A percentile compares a stretch with the other conserved stretches of the same genome.
phyloP scores from a whole-genome alignment of 2,113 vertebrate genomes.

The Melanostigma gelatinosum region DNA sequence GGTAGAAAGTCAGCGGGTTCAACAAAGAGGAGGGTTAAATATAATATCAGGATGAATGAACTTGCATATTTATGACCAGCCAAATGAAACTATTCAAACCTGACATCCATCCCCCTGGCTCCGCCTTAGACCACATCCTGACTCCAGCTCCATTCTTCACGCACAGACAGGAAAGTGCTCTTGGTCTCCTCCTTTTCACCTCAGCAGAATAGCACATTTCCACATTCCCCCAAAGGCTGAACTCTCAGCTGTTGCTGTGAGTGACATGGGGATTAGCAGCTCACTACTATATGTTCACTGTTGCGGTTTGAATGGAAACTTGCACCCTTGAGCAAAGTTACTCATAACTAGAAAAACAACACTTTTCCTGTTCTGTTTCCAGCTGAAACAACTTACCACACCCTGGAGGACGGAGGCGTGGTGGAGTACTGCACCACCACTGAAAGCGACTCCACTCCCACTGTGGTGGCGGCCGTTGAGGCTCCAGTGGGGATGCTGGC shows the following conservation, averaged over 20 bases:
- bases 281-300: background rate
- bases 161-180: background rate
- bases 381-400: constrained; percentile 91
- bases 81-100: background rate
- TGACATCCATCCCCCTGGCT: background rate
- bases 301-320: background rate
- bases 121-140: background rate
- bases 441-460: constrained; percentile 79
- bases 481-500: constrained; percentile 90
- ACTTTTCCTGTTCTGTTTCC: constrained; percentile 60
- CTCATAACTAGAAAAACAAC: background rate
- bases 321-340: background rate
- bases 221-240: background rate
- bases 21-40: background rate
- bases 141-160: background rate
- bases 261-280: background rate
- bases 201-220: background rate
- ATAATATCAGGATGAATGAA: background rate
- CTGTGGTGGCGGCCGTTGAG: constrained; percentile 81
- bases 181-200: background rate
- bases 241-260: background rate
- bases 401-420: constrained; percentile 90
- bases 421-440: constrained; percentile 97
- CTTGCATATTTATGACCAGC: background rate
- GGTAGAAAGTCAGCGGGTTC: background rate